Evolutionary conservation across 2,888 invertebrate genomes (phyloP).

Genomic region (Caenorhabditis zanzibari): DNA sequence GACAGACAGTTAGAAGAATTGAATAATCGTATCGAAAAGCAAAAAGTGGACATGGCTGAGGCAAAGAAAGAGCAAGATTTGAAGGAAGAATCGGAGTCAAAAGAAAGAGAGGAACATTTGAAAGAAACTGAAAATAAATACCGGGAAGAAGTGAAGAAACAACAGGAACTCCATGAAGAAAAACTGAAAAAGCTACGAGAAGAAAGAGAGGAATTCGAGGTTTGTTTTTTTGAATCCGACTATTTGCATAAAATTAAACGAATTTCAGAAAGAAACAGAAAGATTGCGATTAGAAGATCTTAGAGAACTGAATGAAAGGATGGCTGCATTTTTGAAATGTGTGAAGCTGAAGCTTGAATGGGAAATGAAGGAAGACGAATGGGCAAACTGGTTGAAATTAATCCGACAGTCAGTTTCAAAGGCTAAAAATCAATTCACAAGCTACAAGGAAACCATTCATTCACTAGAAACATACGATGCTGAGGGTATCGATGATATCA

Average conservation of each 20-base stretch:
- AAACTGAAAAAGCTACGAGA: neutral
- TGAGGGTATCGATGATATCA: neutral
- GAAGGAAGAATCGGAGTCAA: neutral
- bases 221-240: neutral
- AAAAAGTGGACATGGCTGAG: neutral
- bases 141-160: slow-evolving; percentile 1
- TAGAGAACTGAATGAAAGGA: neutral
- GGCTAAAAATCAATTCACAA: slow-evolving; percentile 4
- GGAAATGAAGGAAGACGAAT: slow-evolving; percentile 28
- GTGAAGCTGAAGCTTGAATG: neutral
- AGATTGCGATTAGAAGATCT: neutral
- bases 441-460: neutral
- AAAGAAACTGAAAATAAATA: neutral
- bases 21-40: neutral
- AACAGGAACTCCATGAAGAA: neutral
- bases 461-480: neutral
- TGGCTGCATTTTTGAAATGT: neutral
- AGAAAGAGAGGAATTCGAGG: slow-evolving; percentile 7
- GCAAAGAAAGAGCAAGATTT: neutral
- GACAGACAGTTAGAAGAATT: neutral
- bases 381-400: slow-evolving; percentile 9
- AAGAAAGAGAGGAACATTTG: neutral
- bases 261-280: slow-evolving; percentile 26
- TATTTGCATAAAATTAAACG: too few species aligned
- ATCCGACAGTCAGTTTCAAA: neutral